Evolutionary conservation across 2,888 invertebrate species (phyloP), one percentile per base, ranked within the genome.

Genomic region (Podabrus alpinus): DNA sequence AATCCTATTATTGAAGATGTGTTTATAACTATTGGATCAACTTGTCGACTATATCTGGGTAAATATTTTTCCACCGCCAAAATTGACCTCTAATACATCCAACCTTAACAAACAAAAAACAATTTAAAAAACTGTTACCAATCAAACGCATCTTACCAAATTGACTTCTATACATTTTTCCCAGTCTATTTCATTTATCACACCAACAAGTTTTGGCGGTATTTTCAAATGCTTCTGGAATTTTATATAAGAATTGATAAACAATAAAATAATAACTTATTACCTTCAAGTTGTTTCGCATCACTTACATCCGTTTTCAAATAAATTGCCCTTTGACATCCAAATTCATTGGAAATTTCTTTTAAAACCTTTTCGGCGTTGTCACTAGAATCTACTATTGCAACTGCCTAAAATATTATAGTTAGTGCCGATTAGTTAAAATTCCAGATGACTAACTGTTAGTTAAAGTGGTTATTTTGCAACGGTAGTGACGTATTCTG

Each of bases 151-250:
- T n/a, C 13, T 73, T 72, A 81, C 81, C 74, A 81, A 74, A 76
- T 81, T 81, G 17, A 80, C 59, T 17, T 71, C 76, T 16, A 81
- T 70, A 17, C 71, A 75, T 67, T 68, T 71, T 72, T 76, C 75
- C 77, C 78, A 81, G 64, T 76, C 66, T 13, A 68, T 25, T 71
- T 82, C 81, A 59, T 81, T 71, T 10, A 73, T 29, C 16, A 79
- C 77, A 62, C 79, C 80, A 24, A 79, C 80, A 79, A 4, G 68
- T 69, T 81, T 77, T 3, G 76, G 74, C 71, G 76, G 80, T 66
- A 21, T 72, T 15, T 77, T 59, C 29, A n/a, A 29, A 29, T 13
- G 29, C 29, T 3, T 11, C 29, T 29, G 29, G 0, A 29, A 29
- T 13, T n/a, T n/a, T n/a, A n/a, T n/a, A n/a, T n/a, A n/a, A n/a